These are phyloP conservation scores for Fragum sueziense DNA, from an alignment of 2,888 invertebrate genomes.

Conservation along the genomic window DNA sequence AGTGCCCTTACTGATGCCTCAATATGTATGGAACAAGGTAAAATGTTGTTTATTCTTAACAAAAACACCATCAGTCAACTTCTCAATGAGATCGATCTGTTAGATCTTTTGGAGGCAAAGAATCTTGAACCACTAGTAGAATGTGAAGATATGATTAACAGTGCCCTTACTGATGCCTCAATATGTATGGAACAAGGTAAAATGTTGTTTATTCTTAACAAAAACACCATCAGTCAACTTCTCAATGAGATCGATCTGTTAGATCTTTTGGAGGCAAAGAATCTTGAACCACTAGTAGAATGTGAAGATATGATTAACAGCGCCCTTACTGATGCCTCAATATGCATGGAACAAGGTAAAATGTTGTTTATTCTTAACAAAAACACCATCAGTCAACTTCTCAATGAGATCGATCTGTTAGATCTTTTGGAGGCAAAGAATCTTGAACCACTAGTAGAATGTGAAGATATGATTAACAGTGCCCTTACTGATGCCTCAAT, in stretches of 20 bases:
- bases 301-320: constrained; percentile 76
- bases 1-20: constrained; percentile 68
- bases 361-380: background rate
- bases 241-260: no score
- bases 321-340: constrained; percentile 66
- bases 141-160: background rate
- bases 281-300: constrained; percentile 72
- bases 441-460: constrained; percentile 72
- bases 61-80: background rate
- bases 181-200: background rate
- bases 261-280: constrained; percentile 63
- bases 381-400: background rate
- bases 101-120: background rate
- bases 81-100: no score
- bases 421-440: constrained; percentile 66
- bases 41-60: background rate
- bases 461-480: constrained; percentile 74
- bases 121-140: background rate
- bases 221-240: no score
- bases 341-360: constrained; percentile 78
- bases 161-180: background rate
- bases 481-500: constrained; percentile 66
- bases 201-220: background rate
- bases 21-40: constrained; percentile 77
- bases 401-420: no score